phyloP scores from a whole-genome alignment of 1,140 invertebrate species.

The Antheraea mylitta region DNA sequence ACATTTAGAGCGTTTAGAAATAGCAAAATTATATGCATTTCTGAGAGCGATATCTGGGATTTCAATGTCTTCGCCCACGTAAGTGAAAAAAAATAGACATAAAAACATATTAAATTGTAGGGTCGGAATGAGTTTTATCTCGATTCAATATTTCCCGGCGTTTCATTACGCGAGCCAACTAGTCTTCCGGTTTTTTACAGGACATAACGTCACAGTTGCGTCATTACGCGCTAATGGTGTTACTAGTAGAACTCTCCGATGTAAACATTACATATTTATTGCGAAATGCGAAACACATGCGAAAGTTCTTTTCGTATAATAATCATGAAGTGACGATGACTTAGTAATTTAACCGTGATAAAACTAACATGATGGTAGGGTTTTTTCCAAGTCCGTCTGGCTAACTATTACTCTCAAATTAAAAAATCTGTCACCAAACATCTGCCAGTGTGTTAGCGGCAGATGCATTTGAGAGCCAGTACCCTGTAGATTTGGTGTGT shows the following conservation, averaged over 20 bases:
- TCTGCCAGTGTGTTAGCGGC: too few species aligned
- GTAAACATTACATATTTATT: too few species aligned
- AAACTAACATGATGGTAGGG: too few species aligned
- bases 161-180: background rate
- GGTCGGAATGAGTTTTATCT: background rate
- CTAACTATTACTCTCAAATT: too few species aligned
- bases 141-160: background rate
- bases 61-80: background rate
- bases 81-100: background rate
- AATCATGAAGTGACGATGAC: too few species aligned
- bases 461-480: too few species aligned
- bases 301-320: too few species aligned
- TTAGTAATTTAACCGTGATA: too few species aligned
- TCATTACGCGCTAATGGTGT: background rate
- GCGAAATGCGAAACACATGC: too few species aligned
- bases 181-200: background rate
- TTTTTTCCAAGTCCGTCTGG: too few species aligned
- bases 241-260: background rate
- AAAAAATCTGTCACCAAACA: too few species aligned
- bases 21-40: slow-evolving; percentile 1
- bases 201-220: background rate
- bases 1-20: background rate
- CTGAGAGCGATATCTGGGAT: background rate
- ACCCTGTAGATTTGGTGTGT: too few species aligned
- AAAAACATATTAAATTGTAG: background rate